Evolutionary conservation across 2,113 vertebrate species (phyloP), one percentile per base, ranked within the genome.

Genomic region (Ia io): DNA sequence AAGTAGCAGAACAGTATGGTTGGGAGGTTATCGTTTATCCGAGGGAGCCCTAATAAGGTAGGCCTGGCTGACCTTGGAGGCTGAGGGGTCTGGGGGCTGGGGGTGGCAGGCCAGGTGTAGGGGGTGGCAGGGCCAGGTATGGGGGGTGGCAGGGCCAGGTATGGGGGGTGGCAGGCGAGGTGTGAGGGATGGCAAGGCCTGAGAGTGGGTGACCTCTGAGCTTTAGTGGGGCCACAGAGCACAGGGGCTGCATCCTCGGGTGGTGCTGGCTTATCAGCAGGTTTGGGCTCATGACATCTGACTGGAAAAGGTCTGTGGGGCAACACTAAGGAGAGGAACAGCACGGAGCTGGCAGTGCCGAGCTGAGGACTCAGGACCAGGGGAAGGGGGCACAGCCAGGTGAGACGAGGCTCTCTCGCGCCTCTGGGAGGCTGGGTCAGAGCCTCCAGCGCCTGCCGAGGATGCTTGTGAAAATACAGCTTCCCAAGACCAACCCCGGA

Each of bases 391-490:
- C 16, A 67, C 23, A 2, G 17, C 56, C 20, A 51, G 74, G 28
- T 1, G 32, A 83, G 84, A 35, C 4, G 22, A 61, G 70, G 70
- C 42, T 53, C 44, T 9, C 25, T 32, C 20, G 32, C 17, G 42
- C 84, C 37, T 71, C 73, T 6, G 6, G 61, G 14, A 56, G 35
- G 32, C 51, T 20, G 25, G 10, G 20, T 22, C 49, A 28, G 65
- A 67, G 44, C 32, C 6, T 32, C 35, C 5, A 3, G 47, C 0
- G 0, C 0, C 32, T 37, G 11, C 35, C 35, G 28, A 44, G 20
- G 32, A n/a, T 28, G 17, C 63, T 84, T 65, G 44, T 65, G 86
- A 76, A 69, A 69, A 78, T 53, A 56, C 20, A 40, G 40, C 22
- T 74, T 63, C 65, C 32, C 10, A 56, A 44, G 59, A n/a, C 77